These are phyloP conservation scores for Stenichneumon culpator DNA, from an alignment of 2,888 invertebrate species.

Conservation along the genomic window DNA sequence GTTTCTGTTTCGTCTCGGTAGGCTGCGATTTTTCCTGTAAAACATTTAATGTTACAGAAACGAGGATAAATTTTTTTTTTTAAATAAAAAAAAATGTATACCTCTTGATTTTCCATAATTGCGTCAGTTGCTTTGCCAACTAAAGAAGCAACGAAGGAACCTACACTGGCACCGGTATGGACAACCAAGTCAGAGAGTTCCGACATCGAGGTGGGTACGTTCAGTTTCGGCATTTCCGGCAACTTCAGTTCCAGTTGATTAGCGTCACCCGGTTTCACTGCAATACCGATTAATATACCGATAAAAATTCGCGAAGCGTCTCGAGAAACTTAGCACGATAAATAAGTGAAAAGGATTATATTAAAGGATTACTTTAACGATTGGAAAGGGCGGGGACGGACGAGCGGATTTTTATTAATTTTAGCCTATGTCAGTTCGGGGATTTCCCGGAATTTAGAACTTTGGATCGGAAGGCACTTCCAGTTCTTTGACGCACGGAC, in stretches of 20 bases:
- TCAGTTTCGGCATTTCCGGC: conserved; percentile 88
- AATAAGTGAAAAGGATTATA: not conserved
- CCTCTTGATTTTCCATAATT: conserved; percentile 74
- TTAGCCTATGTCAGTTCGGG: not conserved
- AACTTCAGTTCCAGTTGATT: conserved; percentile 84
- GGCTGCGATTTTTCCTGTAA: conserved; percentile 37
- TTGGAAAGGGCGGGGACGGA: not conserved
- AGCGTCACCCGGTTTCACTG: conserved; percentile 90
- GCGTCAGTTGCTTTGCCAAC: conserved; percentile 67
- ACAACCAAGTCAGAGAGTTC: conserved; percentile 86
- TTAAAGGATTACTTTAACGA: not conserved
- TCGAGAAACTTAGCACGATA: not conserved
- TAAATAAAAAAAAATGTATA: conserved; percentile 55
- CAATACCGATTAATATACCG: conserved; percentile 62
- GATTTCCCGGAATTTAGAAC: conserved; percentile 17
- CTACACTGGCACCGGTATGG: conserved; percentile 85
- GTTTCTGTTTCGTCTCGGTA: conserved; percentile 36
- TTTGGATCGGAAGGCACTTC: conserved; percentile 29
- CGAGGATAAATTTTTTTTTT: not conserved
- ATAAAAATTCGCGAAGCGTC: not conserved
- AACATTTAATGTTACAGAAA: not conserved
- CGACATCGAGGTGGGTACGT: conserved; percentile 88
- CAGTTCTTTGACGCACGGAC: conserved; percentile 39
- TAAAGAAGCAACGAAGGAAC: conserved; percentile 83
- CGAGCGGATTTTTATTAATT: not conserved